These are phyloP conservation scores for Trachurus trachurus DNA, from an alignment of 2,797 vertebrate genomes.

Conservation along the genomic window DNA sequence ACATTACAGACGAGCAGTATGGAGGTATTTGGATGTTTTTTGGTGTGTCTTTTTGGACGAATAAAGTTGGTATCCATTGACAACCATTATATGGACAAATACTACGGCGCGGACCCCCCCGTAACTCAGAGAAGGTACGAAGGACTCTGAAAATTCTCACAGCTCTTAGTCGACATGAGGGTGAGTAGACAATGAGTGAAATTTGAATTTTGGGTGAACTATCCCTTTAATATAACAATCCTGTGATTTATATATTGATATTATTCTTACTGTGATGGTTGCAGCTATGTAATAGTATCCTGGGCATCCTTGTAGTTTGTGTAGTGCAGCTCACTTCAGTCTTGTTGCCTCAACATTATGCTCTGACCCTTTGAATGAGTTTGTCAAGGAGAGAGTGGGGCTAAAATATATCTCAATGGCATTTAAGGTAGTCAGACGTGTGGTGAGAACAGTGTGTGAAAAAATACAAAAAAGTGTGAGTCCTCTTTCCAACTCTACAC, in stretches of 20 bases:
- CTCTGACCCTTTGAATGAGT: constrained; percentile 1
- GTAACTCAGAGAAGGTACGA: no score
- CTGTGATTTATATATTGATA: background rate
- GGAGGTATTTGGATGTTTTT: no score
- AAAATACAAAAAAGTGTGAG: constrained; percentile 1
- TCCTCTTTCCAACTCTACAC: constrained; percentile 3
- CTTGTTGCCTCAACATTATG: background rate
- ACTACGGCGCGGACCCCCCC: no score
- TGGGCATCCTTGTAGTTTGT: background rate
- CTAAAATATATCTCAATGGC: constrained; percentile 8
- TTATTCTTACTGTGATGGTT: background rate
- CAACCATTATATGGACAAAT: no score
- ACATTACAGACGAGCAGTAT: no score
- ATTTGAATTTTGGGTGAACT: no score
- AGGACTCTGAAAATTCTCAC: no score
- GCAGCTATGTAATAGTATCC: background rate
- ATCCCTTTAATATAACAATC: background rate
- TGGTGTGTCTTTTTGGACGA: no score
- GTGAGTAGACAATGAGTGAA: no score
- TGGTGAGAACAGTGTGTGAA: constrained; percentile 5
- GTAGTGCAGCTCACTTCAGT: background rate
- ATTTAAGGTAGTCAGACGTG: constrained; percentile 1
- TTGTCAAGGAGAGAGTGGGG: background rate
- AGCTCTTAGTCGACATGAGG: no score
- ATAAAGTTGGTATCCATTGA: no score